Percentiles rank a stretch among this genome's conserved stretches.
Evolutionary conservation across 1,140 invertebrate genomes (phyloP).

Genomic region (Manduca sexta): DNA sequence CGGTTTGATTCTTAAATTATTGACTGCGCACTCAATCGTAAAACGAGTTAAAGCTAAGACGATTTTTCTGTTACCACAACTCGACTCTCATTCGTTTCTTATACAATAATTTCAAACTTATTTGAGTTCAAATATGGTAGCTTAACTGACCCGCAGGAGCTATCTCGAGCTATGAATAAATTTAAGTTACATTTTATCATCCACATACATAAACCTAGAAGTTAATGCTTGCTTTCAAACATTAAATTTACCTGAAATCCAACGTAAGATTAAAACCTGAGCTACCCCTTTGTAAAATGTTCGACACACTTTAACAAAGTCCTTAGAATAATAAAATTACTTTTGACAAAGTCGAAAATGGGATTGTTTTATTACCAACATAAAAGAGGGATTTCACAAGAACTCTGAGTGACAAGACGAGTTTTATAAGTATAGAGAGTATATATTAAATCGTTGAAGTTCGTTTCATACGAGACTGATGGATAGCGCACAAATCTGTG

Average conservation of each 20-base stretch:
- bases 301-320: slow-evolving; percentile 8
- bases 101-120: no score
- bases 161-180: no score
- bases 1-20: neutral
- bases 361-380: slow-evolving; percentile 16
- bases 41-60: slow-evolving; percentile 6
- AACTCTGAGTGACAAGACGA: slow-evolving; percentile 14
- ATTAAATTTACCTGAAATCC: no score
- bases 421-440: slow-evolving; percentile 5
- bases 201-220: no score
- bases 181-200: no score
- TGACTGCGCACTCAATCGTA: slow-evolving; percentile 3
- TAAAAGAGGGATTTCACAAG: slow-evolving; percentile 12
- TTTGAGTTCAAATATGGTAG: no score
- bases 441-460: slow-evolving; percentile 6
- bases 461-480: slow-evolving; percentile 12
- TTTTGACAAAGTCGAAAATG: slow-evolving; percentile 15
- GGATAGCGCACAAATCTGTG: slow-evolving; percentile 2
- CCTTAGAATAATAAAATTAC: slow-evolving; percentile 10
- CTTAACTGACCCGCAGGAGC: no score
- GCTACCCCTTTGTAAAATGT: no score
- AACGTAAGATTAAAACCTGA: no score
- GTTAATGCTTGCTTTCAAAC: no score
- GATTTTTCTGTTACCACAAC: slow-evolving; percentile 8
- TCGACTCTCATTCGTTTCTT: neutral